These are phyloP conservation scores for Drosophila parvula DNA, from an alignment of 1,140 invertebrate species.

Conservation along the genomic window DNA sequence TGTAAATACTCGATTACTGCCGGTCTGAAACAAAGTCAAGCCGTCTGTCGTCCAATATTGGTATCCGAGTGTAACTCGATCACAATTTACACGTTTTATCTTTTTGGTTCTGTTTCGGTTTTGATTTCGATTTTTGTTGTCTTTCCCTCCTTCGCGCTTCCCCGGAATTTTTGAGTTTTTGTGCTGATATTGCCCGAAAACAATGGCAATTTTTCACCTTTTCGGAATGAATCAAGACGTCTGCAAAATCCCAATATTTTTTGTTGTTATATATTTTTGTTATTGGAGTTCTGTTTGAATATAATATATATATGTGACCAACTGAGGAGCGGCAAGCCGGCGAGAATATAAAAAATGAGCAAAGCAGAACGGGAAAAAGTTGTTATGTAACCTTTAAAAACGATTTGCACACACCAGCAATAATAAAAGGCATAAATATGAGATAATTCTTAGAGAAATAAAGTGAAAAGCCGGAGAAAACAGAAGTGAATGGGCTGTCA, in stretches of 20 bases:
- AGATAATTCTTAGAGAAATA: conserved; percentile 20
- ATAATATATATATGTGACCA: neutral
- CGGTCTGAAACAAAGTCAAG: conserved; percentile 24
- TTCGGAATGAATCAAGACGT: conserved; percentile 33
- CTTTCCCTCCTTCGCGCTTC: neutral
- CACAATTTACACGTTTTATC: conserved; percentile 40
- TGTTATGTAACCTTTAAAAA: conserved; percentile 57
- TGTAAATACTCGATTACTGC: conserved; percentile 12
- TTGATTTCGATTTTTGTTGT: conserved; percentile 10
- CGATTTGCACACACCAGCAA: conserved; percentile 10
- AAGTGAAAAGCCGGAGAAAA: neutral
- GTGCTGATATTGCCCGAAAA: conserved; percentile 37
- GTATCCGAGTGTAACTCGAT: conserved; percentile 53
- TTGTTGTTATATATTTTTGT: conserved; percentile 19
- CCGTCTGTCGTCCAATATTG: conserved; percentile 32
- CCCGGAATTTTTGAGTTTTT: conserved; percentile 8
- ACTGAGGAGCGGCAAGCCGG: conserved; percentile 26
- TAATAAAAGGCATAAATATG: conserved; percentile 25
- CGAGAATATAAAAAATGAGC: conserved; percentile 34
- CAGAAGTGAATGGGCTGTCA: neutral
- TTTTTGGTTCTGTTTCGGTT: conserved; percentile 12
- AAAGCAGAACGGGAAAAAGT: conserved; percentile 44
- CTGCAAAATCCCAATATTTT: conserved; percentile 14
- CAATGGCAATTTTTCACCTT: conserved; percentile 3
- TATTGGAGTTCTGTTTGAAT: conserved; percentile 14